phyloP scores from a whole-genome alignment of 2,888 invertebrate genomes.

The Gryllus longicercus region DNA sequence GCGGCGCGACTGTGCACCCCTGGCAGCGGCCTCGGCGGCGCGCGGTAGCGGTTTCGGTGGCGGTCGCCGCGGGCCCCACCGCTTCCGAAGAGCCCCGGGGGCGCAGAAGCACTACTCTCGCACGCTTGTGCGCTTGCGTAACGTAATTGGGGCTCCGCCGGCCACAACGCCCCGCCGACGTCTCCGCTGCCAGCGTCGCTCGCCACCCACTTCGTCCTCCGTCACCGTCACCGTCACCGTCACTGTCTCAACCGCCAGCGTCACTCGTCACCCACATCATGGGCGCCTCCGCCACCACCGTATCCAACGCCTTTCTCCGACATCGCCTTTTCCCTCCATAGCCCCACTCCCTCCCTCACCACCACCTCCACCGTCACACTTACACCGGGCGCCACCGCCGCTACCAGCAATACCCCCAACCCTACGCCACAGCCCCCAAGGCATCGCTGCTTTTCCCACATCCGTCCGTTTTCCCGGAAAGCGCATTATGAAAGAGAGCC shows the following conservation, averaged over 20 bases:
- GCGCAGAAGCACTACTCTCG: not conserved
- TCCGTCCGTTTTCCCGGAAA: not conserved
- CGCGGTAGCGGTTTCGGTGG: not conserved
- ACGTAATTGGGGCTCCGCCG: not conserved
- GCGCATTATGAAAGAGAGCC: not conserved
- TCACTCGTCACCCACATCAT: too few species aligned
- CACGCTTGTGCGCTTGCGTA: not conserved
- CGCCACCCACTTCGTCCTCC: not conserved
- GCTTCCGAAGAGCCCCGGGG: slow-evolving; percentile 1
- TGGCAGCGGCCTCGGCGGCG: not conserved
- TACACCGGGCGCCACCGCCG: too few species aligned
- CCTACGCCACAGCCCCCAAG: too few species aligned
- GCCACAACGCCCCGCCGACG: not conserved
- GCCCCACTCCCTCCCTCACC: too few species aligned
- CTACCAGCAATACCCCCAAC: too few species aligned
- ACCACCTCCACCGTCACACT: too few species aligned
- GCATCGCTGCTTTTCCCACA: not conserved
- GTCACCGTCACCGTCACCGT: too few species aligned
- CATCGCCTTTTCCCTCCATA: too few species aligned
- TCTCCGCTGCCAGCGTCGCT: too few species aligned
- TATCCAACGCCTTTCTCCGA: too few species aligned
- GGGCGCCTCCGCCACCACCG: too few species aligned
- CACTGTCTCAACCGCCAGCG: too few species aligned
- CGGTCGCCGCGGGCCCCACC: not conserved
- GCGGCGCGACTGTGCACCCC: not conserved